Evolutionary conservation across 2,888 invertebrate genomes (phyloP), one percentile per base, ranked within the genome.

Genomic region (Dilophus febrilis): DNA sequence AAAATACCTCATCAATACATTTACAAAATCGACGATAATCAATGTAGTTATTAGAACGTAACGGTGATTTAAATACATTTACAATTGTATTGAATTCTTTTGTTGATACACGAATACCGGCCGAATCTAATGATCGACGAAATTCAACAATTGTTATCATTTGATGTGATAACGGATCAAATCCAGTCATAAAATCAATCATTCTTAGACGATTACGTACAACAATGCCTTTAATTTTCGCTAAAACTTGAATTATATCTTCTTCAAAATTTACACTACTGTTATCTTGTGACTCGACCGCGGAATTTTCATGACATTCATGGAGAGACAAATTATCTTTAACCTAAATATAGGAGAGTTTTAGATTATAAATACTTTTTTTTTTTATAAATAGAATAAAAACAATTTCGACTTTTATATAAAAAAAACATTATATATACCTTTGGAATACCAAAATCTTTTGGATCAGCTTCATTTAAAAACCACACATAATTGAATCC

Each of bases 401-500:
- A 2, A 14, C 11, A 13, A 7, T 36, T 14, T 36, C n/a, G 26
- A 13, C 13, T 18, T 35, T 19, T 5, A 17, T 29, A 5, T 38
- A 28, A 12, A n/a, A 19, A 37, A 17, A 27, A 39, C 30, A 28
- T n/a, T 6, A 8, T 6, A 22, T 22, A 6, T 45, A 58, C 47
- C 14, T 51, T 49, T 3, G 61, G 59, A 46, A 57, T 48, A 1
- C 52, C 58, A 42, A 58, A 59, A 42, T 58, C 57, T 0, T 53
- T 52, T 3, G 60, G 59, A 50, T 62, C 61, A 4, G 47, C 71
- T 59, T 82, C 81, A 41, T 71, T 68, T 39, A 84, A 60, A 48
- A 85, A 74, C 49, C 68, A 67, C 44, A 68, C 66, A 53, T 83
- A 85, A 64, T 74, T 75, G 58, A 85, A 83, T 17, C 83, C 84